phyloP scores from a whole-genome alignment of 2,888 invertebrate species.

The Furcula furcula region DNA sequence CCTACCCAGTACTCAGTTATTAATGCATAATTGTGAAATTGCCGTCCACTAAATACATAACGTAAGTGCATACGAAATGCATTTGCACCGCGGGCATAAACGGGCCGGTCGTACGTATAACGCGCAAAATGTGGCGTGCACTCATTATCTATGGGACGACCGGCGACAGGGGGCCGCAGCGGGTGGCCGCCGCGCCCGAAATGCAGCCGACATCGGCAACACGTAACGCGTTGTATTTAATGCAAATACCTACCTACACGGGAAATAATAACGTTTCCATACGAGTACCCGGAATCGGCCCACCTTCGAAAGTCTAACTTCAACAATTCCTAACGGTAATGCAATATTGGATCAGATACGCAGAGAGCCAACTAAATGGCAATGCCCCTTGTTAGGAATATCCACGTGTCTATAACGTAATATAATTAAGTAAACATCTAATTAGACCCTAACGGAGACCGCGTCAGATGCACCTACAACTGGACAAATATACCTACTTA shows the following conservation, averaged over 20 bases:
- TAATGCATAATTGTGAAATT: slow-evolving; percentile 16
- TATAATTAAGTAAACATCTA: background rate
- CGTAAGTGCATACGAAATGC: slow-evolving; percentile 45
- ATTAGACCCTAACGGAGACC: background rate
- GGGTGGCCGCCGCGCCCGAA: slow-evolving; percentile 63
- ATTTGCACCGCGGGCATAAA: slow-evolving; percentile 44
- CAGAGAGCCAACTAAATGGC: slow-evolving; percentile 31
- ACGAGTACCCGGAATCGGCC: slow-evolving; percentile 6
- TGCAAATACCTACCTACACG: slow-evolving; percentile 35
- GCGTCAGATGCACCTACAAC: background rate
- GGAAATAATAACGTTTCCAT: slow-evolving; percentile 10
- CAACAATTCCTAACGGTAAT: slow-evolving; percentile 8
- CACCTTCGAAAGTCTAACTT: background rate
- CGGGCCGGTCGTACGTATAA: slow-evolving; percentile 42
- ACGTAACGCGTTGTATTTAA: slow-evolving; percentile 32
- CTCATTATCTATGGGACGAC: slow-evolving; percentile 66
- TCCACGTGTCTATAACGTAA: slow-evolving; percentile 12
- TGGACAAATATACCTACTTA: background rate
- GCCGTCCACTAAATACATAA: slow-evolving; percentile 22
- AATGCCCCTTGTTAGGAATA: slow-evolving; percentile 41
- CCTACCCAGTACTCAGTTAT: slow-evolving; percentile 2
- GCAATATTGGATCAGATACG: slow-evolving; percentile 26
- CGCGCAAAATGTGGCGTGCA: slow-evolving; percentile 64
- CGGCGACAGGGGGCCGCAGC: slow-evolving; percentile 57
- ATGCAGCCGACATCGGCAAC: slow-evolving; percentile 41